Evolutionary conservation across 2,888 invertebrate species (phyloP).

Genomic region (Parascotia fuliginaria): DNA sequence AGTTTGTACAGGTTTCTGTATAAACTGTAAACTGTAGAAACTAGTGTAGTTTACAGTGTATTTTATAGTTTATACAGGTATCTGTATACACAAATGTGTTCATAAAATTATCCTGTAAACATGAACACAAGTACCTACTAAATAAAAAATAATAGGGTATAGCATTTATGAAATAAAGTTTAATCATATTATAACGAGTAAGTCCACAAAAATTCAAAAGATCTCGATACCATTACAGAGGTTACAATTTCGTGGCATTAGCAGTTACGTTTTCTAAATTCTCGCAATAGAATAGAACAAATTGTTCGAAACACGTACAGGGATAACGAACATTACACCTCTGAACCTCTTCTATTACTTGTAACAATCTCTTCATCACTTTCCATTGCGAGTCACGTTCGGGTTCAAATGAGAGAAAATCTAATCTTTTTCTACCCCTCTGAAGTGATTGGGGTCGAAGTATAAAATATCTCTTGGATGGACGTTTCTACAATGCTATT

Average conservation of each 20-base stretch:
- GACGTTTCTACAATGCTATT: conserved; percentile 61
- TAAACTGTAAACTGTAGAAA: no score
- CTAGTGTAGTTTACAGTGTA: no score
- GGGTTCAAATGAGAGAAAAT: conserved; percentile 74
- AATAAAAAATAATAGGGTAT: no score
- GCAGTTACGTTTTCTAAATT: conserved; percentile 44
- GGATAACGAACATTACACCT: conserved; percentile 70
- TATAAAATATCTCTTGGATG: conserved; percentile 63
- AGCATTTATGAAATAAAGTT: no score
- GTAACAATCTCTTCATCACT: conserved; percentile 68
- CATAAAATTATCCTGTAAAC: no score
- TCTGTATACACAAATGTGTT: no score
- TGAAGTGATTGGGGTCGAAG: conserved; percentile 65
- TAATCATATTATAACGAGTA: no score
- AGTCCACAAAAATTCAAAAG: neutral
- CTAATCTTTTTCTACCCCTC: conserved; percentile 71
- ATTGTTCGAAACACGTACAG: conserved; percentile 67
- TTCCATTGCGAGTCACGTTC: conserved; percentile 70
- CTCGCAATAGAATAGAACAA: conserved; percentile 54
- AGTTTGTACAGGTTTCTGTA: no score
- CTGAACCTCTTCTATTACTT: conserved; percentile 54
- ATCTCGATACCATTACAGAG: neutral
- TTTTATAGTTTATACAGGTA: no score
- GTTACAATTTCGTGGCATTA: conserved; percentile 3
- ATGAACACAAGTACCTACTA: no score